Conservation (phyloP, 2,113 vertebrate species). For the Cichladusa arquata region DNA sequence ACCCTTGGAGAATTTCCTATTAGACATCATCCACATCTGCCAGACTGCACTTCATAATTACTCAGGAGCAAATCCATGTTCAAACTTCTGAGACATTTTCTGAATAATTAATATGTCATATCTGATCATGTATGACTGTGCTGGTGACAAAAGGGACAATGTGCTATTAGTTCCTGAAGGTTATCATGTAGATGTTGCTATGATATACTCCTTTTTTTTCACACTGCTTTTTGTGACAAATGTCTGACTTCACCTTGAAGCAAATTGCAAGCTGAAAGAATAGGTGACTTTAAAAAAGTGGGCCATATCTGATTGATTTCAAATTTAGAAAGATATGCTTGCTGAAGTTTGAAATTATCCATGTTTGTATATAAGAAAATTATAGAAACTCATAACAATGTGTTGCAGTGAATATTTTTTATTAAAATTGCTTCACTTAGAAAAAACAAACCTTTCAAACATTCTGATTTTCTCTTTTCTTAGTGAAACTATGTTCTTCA, state of each 20-base stretch:
- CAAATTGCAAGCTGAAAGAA: neutral
- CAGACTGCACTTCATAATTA: neutral
- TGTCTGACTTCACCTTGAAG: neutral
- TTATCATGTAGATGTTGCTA: neutral
- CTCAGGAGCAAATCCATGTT: neutral
- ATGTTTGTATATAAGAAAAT: neutral
- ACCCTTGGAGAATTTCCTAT: neutral
- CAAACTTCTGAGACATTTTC: neutral
- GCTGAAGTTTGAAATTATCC: neutral
- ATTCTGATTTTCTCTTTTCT: neutral
- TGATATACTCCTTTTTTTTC: neutral
- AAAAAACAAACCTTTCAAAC: neutral
- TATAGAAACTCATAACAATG: neutral
- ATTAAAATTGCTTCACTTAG: neutral
- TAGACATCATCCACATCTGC: neutral
- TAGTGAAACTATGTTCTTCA: neutral
- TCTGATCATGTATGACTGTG: neutral
- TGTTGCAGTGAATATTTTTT: neutral
- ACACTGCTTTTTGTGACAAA: neutral
- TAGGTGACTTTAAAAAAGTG: neutral
- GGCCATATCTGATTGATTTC: neutral
- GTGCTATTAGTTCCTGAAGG: neutral
- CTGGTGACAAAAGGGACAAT: neutral
- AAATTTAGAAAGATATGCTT: neutral
- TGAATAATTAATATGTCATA: neutral